Evolutionary conservation across 2,888 invertebrate species (phyloP).

Genomic region (Cacoxenus indagator): DNA sequence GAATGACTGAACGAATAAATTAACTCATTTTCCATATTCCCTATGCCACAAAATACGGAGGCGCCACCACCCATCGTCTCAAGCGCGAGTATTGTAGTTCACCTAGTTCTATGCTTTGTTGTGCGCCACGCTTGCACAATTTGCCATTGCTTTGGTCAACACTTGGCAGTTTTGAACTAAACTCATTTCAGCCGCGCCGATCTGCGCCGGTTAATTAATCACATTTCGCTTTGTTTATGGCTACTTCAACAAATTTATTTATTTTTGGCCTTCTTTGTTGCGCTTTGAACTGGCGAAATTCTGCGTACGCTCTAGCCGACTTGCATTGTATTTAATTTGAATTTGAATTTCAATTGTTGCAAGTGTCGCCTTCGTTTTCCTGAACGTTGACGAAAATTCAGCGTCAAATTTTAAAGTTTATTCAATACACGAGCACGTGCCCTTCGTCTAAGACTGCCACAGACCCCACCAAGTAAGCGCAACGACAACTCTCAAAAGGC

Average conservation of each 20-base stretch:
- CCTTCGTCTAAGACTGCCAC: no score
- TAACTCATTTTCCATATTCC: conserved; percentile 21
- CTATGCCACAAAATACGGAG: not conserved
- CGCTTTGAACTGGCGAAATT: conserved; percentile 15
- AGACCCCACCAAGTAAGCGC: no score
- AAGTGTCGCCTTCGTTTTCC: not conserved
- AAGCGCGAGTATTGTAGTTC: no score
- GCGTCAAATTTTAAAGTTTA: not conserved
- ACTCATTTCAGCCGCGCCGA: not conserved
- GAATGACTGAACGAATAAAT: not conserved
- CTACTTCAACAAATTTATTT: conserved; percentile 54
- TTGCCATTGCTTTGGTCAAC: no score
- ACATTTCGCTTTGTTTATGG: conserved; percentile 53
- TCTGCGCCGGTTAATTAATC: conserved; percentile 43
- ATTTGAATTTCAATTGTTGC: not conserved
- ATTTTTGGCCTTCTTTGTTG: conserved; percentile 50
- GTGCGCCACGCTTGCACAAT: no score
- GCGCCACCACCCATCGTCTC: not conserved
- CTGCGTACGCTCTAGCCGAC: conserved; percentile 16
- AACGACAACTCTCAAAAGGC: no score
- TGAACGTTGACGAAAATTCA: no score
- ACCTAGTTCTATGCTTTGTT: no score
- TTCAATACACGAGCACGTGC: no score
- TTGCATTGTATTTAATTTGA: conserved; percentile 15
- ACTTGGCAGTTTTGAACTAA: conserved; percentile 9